These are phyloP conservation scores for Sylvilagus floridanus DNA, from an alignment of 2,797 vertebrate species.

Conservation along the genomic window DNA sequence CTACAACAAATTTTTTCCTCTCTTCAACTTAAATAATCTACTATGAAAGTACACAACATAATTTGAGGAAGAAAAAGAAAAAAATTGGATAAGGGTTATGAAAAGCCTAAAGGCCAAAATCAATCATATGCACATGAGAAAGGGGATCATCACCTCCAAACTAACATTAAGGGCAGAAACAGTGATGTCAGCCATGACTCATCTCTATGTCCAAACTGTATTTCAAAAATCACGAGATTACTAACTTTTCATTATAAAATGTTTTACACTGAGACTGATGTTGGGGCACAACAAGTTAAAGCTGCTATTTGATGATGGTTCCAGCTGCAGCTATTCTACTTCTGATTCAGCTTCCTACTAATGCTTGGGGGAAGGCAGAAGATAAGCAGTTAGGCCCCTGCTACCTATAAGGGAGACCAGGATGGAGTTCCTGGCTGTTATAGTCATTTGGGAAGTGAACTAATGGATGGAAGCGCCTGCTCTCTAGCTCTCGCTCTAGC, in stretches of 20 bases:
- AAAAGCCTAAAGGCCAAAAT: neutral
- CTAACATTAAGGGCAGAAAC: neutral
- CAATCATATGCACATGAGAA: neutral
- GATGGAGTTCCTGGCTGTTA: too few species aligned
- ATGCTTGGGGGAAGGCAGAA: too few species aligned
- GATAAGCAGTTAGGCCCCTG: too few species aligned
- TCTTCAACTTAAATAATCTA: constrained; percentile 26
- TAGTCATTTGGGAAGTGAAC: too few species aligned
- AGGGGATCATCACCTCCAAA: neutral
- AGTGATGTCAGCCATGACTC: neutral
- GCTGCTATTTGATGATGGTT: too few species aligned
- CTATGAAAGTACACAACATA: neutral
- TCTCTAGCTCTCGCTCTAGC: too few species aligned
- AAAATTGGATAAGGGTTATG: neutral
- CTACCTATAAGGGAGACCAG: too few species aligned
- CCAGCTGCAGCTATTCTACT: too few species aligned
- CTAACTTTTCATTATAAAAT: neutral
- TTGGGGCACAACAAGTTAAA: too few species aligned
- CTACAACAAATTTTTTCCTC: constrained; percentile 16
- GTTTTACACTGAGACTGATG: too few species aligned
- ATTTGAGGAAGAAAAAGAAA: neutral
- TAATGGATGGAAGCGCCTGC: too few species aligned
- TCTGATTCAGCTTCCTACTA: too few species aligned
- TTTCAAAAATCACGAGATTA: neutral
- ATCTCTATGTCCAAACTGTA: neutral